phyloP scores from a whole-genome alignment of 2,797 vertebrate genomes.

The Sebastes minor region DNA sequence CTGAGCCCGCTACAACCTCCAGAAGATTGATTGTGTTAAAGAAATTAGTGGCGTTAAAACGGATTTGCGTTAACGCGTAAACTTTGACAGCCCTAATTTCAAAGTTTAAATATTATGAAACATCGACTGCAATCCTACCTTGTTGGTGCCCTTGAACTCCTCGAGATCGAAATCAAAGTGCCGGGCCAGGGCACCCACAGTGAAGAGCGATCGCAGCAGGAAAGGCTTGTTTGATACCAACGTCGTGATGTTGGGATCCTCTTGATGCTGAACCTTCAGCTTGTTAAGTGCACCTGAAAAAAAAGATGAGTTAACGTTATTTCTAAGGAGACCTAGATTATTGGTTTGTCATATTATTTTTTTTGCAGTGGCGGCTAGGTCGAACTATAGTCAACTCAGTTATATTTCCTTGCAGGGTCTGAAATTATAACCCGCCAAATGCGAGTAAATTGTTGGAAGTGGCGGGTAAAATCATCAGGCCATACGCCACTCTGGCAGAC shows the following conservation, averaged over 20 bases:
- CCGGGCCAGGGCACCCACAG: constrained; percentile 94
- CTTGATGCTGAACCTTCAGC: constrained; percentile 94
- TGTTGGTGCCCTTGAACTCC: constrained; percentile 96
- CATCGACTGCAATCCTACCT: constrained; percentile 75
- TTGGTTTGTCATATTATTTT: background rate
- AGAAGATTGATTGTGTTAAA: no score
- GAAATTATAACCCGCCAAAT: no score
- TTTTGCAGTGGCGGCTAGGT: background rate
- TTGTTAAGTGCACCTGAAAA: constrained; percentile 91
- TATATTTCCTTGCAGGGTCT: background rate
- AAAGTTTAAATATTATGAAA: background rate
- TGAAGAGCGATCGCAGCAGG: constrained; percentile 96
- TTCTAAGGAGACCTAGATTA: background rate
- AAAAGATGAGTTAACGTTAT: background rate
- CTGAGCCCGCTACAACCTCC: no score
- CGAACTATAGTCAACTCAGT: background rate
- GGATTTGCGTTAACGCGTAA: no score
- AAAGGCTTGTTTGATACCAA: constrained; percentile 94
- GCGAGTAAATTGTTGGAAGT: no score
- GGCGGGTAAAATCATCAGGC: no score
- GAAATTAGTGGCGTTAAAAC: no score
- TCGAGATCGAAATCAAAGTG: constrained; percentile 97
- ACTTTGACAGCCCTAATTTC: no score
- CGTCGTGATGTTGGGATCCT: constrained; percentile 91
- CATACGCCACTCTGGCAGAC: no score